Base-by-base conservation (phyloP, 2,113 vertebrate genomes). In the Chlorodrepanis virens region DNA sequence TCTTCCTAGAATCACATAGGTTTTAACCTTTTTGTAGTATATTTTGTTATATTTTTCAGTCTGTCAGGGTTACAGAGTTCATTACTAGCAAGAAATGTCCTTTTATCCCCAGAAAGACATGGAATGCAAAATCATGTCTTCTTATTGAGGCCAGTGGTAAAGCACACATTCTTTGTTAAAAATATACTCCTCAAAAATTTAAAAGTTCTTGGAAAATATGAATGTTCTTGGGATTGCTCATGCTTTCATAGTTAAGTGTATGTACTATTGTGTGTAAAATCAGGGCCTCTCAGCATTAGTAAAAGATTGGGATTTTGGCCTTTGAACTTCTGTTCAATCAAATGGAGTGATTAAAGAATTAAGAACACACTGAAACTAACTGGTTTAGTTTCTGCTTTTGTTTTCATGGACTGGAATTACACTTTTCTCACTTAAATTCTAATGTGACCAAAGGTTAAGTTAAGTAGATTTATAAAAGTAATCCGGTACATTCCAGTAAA, bases 381-480 rank as follows among this genome's bases (percentile, higher is more conserved):
- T 72, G 19, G 45, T 83, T 37, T 83, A 23, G 60, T 87, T 72
- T 86, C 72, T 50, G 35, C 53, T 94, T 96, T 96, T 82, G 52
- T 65, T 85, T 57, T 87, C 94, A 61, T 80, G 45, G 83, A 83
- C 85, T 89, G 61, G 54, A 72, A 90, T 94, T 94, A 90, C 50
- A 71, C 45, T 93, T 87, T 84, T 77, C 69, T 93, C 69, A 52
- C n/a, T 78, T 92, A 61, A 94, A 80, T n/a, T 91, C 72, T 87
- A 53, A 64, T 82, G 80, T 24, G 50, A 96, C 95, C 93, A 92
- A 83, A 94, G 90, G 59, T 67, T 63, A 91, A 72, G 89, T 77
- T 95, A 95, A 94, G 74, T 45, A 90, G 90, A 78, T 97, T 96
- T 96, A 77, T 90, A 84, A 94, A 87, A 72, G 25, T 90, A 91